phyloP scores from a whole-genome alignment of 2,888 invertebrate species.

The Gandaritis pyraliata region DNA sequence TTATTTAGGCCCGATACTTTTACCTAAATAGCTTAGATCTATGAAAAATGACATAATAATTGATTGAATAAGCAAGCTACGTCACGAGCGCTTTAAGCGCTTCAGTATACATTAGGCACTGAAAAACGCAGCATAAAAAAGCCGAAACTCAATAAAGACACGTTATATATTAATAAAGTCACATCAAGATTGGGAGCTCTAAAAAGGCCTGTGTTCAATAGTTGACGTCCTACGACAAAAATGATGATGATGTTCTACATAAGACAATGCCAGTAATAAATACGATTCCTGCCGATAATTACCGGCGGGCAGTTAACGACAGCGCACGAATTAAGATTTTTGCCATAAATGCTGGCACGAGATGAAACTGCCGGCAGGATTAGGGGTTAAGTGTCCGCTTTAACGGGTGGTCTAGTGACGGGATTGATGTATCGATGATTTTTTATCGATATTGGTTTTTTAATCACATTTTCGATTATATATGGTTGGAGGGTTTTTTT shows the following conservation, averaged over 20 bases:
- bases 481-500: background rate
- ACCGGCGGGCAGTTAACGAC: conserved; percentile 81
- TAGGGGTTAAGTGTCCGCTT: conserved; percentile 84
- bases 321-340: conserved; percentile 82
- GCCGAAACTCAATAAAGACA: no score
- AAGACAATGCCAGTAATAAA: conserved; percentile 69
- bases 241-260: conserved; percentile 15
- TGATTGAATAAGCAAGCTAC: no score
- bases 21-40: no score
- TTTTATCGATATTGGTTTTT: conserved; percentile 33
- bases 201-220: no score
- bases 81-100: no score
- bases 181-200: no score
- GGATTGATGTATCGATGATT: conserved; percentile 43
- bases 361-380: conserved; percentile 79
- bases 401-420: conserved; percentile 75
- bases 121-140: no score
- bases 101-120: no score
- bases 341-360: conserved; percentile 77
- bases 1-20: no score
- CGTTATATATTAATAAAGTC: no score
- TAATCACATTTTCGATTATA: background rate
- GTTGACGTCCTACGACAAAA: no score
- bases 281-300: conserved; percentile 78
- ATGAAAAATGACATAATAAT: no score